These are phyloP conservation scores for Micronycteris hirsuta DNA, from an alignment of 2,113 vertebrate genomes.

Conservation along the genomic window DNA sequence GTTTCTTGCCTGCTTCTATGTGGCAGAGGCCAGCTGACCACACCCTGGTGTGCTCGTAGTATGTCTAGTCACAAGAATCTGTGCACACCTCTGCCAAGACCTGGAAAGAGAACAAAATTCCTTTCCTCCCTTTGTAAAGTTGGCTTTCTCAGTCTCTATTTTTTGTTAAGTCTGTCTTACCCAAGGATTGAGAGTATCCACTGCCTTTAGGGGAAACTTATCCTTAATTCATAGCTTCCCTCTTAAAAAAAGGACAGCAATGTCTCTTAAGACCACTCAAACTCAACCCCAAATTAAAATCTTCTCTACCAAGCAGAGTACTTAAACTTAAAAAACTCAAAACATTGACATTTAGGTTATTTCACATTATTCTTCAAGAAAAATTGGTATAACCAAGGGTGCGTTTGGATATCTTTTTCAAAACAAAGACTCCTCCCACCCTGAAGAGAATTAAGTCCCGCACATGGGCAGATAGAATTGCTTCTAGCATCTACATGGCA, in stretches of 20 bases:
- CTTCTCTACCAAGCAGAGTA: neutral
- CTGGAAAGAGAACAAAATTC: neutral
- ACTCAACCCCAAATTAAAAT: neutral
- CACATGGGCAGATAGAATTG: neutral
- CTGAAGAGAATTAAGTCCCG: neutral
- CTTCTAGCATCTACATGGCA: neutral
- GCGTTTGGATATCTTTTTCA: neutral
- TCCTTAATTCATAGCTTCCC: neutral
- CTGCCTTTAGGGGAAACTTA: neutral
- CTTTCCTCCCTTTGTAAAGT: neutral
- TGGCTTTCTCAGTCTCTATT: neutral
- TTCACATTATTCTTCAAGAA: conserved; percentile 7
- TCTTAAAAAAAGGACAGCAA: neutral
- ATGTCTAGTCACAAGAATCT: neutral
- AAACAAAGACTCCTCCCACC: neutral
- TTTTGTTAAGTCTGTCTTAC: neutral
- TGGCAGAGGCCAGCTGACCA: neutral
- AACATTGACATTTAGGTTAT: neutral
- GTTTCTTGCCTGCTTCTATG: neutral
- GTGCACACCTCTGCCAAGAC: neutral
- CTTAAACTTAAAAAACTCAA: conserved; percentile 4
- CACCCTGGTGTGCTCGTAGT: neutral
- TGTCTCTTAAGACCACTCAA: neutral
- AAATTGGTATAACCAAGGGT: neutral
- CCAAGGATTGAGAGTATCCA: neutral